phyloP scores from a whole-genome alignment of 2,888 invertebrate genomes.

The Candidula unifasciata region DNA sequence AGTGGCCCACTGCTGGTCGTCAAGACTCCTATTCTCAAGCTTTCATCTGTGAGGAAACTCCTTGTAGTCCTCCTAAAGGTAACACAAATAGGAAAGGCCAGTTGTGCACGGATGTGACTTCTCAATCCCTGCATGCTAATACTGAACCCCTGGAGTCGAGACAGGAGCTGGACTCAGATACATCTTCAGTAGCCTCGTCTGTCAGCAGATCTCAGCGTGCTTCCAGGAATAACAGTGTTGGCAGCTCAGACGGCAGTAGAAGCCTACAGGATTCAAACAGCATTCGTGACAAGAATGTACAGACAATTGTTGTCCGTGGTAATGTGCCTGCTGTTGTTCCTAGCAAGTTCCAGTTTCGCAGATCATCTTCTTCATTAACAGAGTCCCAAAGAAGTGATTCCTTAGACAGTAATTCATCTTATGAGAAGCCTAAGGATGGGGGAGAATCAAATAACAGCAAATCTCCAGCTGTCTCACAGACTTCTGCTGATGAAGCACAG shows the following conservation, averaged over 20 bases:
- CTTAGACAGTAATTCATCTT: background rate
- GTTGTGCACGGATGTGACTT: conserved; percentile 6
- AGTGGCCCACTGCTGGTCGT: background rate
- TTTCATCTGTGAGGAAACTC: conserved; percentile 4
- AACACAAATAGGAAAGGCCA: conserved; percentile 11
- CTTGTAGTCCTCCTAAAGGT: conserved; percentile 19
- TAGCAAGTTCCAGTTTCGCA: conserved; percentile 32
- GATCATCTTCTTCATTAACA: background rate
- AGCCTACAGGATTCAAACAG: background rate
- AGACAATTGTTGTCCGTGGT: background rate
- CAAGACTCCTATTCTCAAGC: conserved; percentile 36
- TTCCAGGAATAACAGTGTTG: conserved; percentile 9
- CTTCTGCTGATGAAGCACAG: background rate
- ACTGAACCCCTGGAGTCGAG: background rate
- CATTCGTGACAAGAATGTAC: background rate
- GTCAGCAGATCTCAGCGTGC: background rate
- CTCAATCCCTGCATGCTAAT: background rate
- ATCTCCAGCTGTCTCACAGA: too few relatives aligned
- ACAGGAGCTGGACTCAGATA: conserved; percentile 15
- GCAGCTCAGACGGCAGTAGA: conserved; percentile 26
- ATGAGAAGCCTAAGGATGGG: background rate
- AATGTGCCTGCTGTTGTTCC: background rate
- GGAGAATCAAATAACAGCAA: background rate
- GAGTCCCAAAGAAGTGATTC: background rate
- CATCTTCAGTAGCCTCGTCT: conserved; percentile 5